Evolutionary conservation across 2,888 invertebrate species (phyloP), one percentile per base, ranked within the genome.

Genomic region (Petrophora chlorosata): DNA sequence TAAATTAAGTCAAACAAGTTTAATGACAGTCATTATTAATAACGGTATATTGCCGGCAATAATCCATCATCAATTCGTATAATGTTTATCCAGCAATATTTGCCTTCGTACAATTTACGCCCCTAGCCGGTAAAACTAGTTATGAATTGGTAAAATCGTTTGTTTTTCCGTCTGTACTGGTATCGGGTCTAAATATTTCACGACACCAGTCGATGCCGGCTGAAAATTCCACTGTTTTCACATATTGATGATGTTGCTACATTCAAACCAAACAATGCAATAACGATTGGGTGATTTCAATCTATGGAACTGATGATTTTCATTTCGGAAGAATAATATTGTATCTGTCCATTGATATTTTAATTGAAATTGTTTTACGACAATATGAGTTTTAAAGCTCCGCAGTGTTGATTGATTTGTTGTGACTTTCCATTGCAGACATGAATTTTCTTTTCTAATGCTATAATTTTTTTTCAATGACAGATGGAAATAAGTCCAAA

Each of bases 181-280:
- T 71, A 67, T 68, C 66, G 71, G 38, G 39, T 33, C 61, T 83
- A 79, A 82, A 84, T 82, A 79, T 82, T 83, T 76, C 65, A 79
- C 69, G 65, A 79, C 72, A 69, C 62, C 61, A 74, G 64, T 70
- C 70, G 75, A 76, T 77, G 70, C 69, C 58, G 77, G 80, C 84
- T 79, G 82, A 82, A 79, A 79, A 82, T 83, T 85, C 84, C 81
- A 82, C 76, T 10, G 10, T 10, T 25, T 10, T 25, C 23, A 8
- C 22, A 22, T 25, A 84, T 85, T 85, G 79, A 84, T 82, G 79
- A 82, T 82, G 79, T 79, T 78, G 77, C 75, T 74, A 74, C 74
- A 79, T 77, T 77, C 73, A 76, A 76, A 74, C 67, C 78, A 78
- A 84, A 86, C 79, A 82, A 77, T 74, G 69, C 67, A 61, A 61